These are phyloP conservation scores for Drosophila ogumai DNA, from an alignment of 1,140 invertebrate genomes.

Conservation along the genomic window DNA sequence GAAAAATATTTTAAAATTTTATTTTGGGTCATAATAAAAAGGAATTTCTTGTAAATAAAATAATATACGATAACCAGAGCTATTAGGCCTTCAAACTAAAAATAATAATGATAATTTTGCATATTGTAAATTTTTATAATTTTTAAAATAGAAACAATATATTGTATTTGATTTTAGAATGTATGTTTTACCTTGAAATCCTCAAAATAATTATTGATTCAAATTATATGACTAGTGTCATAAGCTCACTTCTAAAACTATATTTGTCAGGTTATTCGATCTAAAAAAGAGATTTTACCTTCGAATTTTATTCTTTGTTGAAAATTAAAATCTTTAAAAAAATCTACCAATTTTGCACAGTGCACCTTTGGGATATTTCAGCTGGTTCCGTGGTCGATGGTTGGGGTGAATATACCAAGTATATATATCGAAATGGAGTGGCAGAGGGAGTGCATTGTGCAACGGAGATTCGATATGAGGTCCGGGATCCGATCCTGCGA, in stretches of 20 bases:
- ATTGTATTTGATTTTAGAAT: not conserved
- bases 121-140: no score
- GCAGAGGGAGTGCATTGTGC: slow-evolving; percentile 58
- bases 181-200: not conserved
- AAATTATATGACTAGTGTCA: not conserved
- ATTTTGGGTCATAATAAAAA: fast-evolving
- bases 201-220: not conserved
- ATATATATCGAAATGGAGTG: slow-evolving; percentile 11
- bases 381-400: slow-evolving; percentile 30
- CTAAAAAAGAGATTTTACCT: not conserved
- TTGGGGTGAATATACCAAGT: slow-evolving; percentile 21
- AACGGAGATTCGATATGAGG: slow-evolving; percentile 74
- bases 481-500: slow-evolving; percentile 54
- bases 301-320: not conserved
- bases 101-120: no score
- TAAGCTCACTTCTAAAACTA: not conserved
- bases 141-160: not conserved
- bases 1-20: not conserved
- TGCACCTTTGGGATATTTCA: slow-evolving; percentile 14
- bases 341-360: not conserved
- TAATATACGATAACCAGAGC: no score
- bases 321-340: not conserved
- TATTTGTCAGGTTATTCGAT: not conserved
- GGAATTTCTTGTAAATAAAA: not conserved
- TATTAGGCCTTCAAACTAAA: not conserved